Evolutionary conservation across 2,888 invertebrate genomes (phyloP), one percentile per base, ranked within the genome.

Genomic region (Xestia c-nigrum): DNA sequence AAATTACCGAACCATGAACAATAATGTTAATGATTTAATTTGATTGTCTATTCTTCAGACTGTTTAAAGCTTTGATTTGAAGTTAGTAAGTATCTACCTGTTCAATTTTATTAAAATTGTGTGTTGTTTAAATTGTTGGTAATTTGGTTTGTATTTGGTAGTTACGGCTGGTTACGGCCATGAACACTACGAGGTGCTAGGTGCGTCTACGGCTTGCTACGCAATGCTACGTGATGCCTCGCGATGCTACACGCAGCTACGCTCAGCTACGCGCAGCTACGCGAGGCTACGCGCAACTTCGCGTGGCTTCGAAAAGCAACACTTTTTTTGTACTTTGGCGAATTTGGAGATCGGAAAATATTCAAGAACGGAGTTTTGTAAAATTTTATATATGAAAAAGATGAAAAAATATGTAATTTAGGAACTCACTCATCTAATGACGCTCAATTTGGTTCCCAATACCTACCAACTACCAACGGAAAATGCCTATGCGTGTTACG

Each of bases 1-100:
- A 59, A 82, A 55, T 74, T 24, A 85, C 57, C 71, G 68, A 68
- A 69, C 71, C 71, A 65, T 81, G 67, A 82, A 71, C 31, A 65
- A 71, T 47, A 64, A 71, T 43, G 43, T 61, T 57, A 21, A 59
- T 65, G 5, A 14, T 66, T 69, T 63, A 47, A 68, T 52, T 59
- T 59, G 10, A 46, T n/a, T 55, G 40, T 63, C 47, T 72, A 52
- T 74, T 72, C 3, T 68, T 73, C 21, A 40, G 31, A 31, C 7
- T 24, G 31, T 38, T 59, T 75, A n/a, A 47, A 57, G 40, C 46
- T 66, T 65, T 61, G 9, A 24, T 64, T 38, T 3, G 5, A 47
- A 19, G 63, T 65, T 31, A 43, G 19, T 74, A 43, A 14, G n/a
- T 43, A 40, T 6, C 7, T 40, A 40, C 7, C 7, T 7, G 43